phyloP scores from a whole-genome alignment of 2,888 invertebrate species.

The Drosophila leonis region DNA sequence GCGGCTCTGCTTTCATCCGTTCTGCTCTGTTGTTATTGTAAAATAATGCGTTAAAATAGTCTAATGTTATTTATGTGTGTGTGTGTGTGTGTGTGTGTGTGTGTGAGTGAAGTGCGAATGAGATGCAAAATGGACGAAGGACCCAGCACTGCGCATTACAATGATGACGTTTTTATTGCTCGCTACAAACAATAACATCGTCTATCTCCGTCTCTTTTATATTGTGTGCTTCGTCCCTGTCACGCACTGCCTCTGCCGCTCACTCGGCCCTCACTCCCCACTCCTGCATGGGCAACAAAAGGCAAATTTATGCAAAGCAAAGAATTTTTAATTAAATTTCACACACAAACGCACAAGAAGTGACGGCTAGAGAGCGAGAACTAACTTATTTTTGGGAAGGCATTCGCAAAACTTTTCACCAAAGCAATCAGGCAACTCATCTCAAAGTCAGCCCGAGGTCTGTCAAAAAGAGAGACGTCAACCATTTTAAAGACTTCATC shows the following conservation, averaged over 20 bases:
- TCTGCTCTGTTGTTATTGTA: conserved; percentile 46
- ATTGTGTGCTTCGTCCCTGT: neutral
- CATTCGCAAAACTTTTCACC: conserved; percentile 36
- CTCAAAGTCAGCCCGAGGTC: conserved; percentile 32
- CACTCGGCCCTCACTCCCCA: neutral
- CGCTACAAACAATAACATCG: conserved; percentile 56
- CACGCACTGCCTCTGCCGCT: neutral
- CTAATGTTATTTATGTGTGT: conserved; percentile 36
- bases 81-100: conserved; percentile 22
- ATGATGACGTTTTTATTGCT: conserved; percentile 77
- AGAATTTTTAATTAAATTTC: conserved; percentile 78
- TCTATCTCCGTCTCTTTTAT: conserved; percentile 24
- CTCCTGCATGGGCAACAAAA: conserved; percentile 50
- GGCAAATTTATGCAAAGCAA: conserved; percentile 77
- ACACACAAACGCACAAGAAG: conserved; percentile 60
- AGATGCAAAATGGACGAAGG: conserved; percentile 43
- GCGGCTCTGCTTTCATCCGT: conserved; percentile 10
- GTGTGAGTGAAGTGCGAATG: conserved; percentile 14
- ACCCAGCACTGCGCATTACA: conserved; percentile 39
- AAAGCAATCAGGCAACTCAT: conserved; percentile 45
- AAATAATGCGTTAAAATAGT: conserved; percentile 66
- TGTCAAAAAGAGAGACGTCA: conserved; percentile 41
- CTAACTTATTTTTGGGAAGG: conserved; percentile 27
- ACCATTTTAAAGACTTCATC: conserved; percentile 63
- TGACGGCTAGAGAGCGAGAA: conserved; percentile 4